phyloP scores from a whole-genome alignment of 2,797 vertebrate species.

The Galagoides demidoff region DNA sequence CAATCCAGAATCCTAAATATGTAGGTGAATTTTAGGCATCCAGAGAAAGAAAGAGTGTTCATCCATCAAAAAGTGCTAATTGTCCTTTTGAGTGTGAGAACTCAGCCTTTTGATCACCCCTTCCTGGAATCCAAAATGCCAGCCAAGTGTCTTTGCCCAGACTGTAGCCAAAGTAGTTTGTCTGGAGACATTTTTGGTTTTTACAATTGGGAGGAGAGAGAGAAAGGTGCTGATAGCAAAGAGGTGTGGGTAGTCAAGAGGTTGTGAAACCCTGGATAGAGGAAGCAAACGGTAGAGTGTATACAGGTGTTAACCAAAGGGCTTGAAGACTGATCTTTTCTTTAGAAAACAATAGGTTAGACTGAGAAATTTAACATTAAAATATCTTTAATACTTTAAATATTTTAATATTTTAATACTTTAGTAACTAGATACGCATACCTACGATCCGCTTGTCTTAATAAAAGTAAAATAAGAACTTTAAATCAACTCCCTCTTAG shows the following conservation, averaged over 20 bases:
- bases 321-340: neutral
- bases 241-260: neutral
- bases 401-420: too few species aligned
- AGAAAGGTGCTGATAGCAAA: neutral
- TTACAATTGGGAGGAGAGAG: neutral
- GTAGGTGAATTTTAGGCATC: conserved; percentile 35
- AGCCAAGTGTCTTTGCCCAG: neutral
- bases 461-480: neutral
- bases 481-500: neutral
- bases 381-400: neutral
- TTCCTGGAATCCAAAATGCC: conserved; percentile 60
- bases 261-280: neutral
- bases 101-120: neutral
- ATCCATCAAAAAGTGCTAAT: neutral
- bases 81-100: conserved; percentile 30
- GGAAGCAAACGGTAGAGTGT: neutral
- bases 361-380: conserved; percentile 41
- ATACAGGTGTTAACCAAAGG: neutral
- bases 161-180: neutral
- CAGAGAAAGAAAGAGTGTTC: conserved; percentile 40
- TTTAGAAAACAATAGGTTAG: neutral
- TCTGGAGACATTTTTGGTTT: neutral
- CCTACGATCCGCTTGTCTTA: neutral
- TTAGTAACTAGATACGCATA: neutral
- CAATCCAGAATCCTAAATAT: conserved; percentile 43